Conservation (phyloP, 2,888 invertebrate genomes). For the Stomorhina lunata region DNA sequence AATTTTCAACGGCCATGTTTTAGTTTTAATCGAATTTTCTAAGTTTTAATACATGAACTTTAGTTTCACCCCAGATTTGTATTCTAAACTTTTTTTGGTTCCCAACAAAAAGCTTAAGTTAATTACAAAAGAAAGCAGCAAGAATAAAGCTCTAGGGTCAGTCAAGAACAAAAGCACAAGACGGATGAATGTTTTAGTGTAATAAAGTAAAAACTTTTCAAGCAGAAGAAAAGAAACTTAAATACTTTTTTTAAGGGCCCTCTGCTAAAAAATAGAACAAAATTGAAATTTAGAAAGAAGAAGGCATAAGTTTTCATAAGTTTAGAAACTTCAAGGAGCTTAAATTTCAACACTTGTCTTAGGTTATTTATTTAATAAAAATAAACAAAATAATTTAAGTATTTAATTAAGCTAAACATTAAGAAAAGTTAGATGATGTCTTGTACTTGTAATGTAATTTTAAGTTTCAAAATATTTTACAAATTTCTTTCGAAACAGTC, state of each 20-base stretch:
- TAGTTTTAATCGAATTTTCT: background rate
- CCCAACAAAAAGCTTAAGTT: background rate
- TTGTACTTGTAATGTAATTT: background rate
- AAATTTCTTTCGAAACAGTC: background rate
- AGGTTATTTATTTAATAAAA: too few relatives aligned
- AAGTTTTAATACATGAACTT: too few relatives aligned
- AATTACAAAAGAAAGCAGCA: background rate
- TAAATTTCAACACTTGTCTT: background rate
- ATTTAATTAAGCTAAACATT: constrained; percentile 2
- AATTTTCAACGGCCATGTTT: constrained; percentile 21
- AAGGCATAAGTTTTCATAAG: constrained; percentile 25
- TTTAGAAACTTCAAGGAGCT: background rate
- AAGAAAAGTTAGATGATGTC: too few relatives aligned
- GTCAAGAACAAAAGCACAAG: background rate
- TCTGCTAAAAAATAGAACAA: background rate
- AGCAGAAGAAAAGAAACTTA: constrained; percentile 14
- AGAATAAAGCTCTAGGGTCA: background rate
- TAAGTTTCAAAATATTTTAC: background rate
- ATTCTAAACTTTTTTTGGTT: constrained; percentile 14
- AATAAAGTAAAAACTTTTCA: background rate
- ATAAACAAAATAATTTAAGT: background rate
- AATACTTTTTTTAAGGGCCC: constrained; percentile 9
- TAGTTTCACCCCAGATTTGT: background rate
- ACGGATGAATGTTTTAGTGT: background rate
- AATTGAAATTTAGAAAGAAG: background rate